A percentile compares a stretch with the other conserved stretches of the same genome.
These are phyloP conservation scores for Himantopus leucocephalus DNA, from an alignment of 2,113 vertebrate genomes.

Conservation along the genomic window DNA sequence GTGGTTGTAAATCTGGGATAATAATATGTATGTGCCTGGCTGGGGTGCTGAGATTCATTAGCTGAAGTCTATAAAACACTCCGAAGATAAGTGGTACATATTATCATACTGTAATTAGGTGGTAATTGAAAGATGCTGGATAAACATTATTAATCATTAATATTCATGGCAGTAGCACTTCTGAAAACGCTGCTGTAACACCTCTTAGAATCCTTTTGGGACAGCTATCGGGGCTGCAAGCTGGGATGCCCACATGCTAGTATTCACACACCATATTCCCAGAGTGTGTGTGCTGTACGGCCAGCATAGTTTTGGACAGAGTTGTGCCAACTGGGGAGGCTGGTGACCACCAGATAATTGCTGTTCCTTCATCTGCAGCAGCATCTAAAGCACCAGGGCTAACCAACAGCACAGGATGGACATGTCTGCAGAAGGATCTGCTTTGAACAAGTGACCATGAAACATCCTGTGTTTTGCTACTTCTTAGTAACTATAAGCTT, in stretches of 20 bases:
- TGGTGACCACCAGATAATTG: not conserved
- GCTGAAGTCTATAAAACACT: slow-evolving; percentile 50
- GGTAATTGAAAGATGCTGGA: slow-evolving; percentile 67
- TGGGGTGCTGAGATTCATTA: slow-evolving; percentile 47
- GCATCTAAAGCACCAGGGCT: not conserved
- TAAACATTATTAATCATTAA: slow-evolving; percentile 63
- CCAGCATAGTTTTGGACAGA: not conserved
- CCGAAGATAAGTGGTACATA: slow-evolving; percentile 55
- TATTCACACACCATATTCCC: not conserved
- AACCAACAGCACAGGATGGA: not conserved
- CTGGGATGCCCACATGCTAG: not conserved
- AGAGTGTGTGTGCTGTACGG: rapidly evolving
- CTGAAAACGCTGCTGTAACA: not conserved
- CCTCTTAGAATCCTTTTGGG: not conserved
- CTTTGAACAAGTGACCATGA: not conserved
- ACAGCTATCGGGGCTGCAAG: not conserved
- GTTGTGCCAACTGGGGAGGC: not conserved
- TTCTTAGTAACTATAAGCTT: not conserved
- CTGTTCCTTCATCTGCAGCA: not conserved
- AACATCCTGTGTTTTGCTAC: not conserved
- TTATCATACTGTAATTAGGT: slow-evolving; percentile 64
- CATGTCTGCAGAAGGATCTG: not conserved
- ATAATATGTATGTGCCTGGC: not conserved
- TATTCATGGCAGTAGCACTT: slow-evolving; percentile 54
- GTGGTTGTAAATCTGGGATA: not conserved